These are phyloP conservation scores for Triops cancriformis DNA, from an alignment of 1,140 invertebrate genomes.

Conservation along the genomic window DNA sequence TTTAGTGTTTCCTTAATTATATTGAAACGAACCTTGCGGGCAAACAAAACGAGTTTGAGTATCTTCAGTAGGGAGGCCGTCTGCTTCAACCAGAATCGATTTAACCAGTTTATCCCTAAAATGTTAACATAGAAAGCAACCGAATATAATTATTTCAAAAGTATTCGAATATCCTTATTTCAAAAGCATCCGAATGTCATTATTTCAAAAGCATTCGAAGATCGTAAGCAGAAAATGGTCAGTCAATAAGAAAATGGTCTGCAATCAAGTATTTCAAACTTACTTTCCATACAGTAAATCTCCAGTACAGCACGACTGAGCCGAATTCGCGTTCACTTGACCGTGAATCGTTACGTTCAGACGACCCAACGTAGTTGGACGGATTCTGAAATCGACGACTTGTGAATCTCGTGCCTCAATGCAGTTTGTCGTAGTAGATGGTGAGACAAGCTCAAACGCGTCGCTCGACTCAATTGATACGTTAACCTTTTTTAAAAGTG, in stretches of 20 bases:
- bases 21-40: constrained; percentile 33
- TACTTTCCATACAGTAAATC: constrained; percentile 42
- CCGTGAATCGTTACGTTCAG: constrained; percentile 52
- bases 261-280: neutral
- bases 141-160: too few species aligned
- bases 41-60: constrained; percentile 51
- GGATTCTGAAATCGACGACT: constrained; percentile 45
- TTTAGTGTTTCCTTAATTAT: too few species aligned
- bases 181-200: too few species aligned
- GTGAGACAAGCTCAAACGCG: constrained; percentile 41
- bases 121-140: too few species aligned
- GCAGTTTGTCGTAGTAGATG: constrained; percentile 34
- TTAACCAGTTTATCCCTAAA: constrained; percentile 52
- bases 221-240: neutral
- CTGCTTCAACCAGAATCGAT: constrained; percentile 49
- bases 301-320: constrained; percentile 44
- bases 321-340: constrained; percentile 42
- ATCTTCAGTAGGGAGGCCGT: constrained; percentile 50
- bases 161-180: too few species aligned
- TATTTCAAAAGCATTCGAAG: too few species aligned
- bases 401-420: constrained; percentile 40
- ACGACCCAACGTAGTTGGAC: constrained; percentile 45
- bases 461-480: constrained; percentile 42
- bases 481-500: neutral
- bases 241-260: neutral